Base-by-base conservation (phyloP, 2,113 vertebrate species). In the Amblyornis subalaris region DNA sequence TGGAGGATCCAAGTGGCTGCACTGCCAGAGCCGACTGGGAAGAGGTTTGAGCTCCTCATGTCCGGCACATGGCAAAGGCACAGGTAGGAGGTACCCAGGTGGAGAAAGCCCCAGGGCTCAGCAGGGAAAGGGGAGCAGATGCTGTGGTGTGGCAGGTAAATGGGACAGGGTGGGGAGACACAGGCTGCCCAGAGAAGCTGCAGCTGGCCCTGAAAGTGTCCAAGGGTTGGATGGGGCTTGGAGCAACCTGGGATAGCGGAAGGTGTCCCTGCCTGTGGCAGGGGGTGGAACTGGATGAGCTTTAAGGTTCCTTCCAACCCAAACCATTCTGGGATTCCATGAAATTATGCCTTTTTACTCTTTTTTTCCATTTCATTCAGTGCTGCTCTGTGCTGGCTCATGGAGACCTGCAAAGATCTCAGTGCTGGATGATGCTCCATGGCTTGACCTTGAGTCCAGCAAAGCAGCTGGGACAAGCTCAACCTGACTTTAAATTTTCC, bases 281-380 rank as follows among this genome's bases (percentile, higher is more conserved):
- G 8, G 16, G n/a, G 2, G 1, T 36, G 31, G 31, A 1, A 36
- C 3, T 5, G 44, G 9, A 16, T 23, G 0, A 19, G 3, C 3
- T 26, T 53, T 26, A 23, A 47, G 12, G 12, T 47, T 17, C 20
- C 8, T 35, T 69, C 54, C 25, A 8, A 22, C 9, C 6, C 61
- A 67, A n/a, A 25, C 21, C 45, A 35, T 7, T 3, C 45, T 21
- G 18, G 36, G 44, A 36, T 23, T 38, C 36, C n/a, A n/a, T 20
- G n/a, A 50, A 76, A 89, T 18, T 2, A 16, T 15, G 4, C 3
- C 12, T 19, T 55, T 87, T 44, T 9, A 7, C 9, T 40, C 16
- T 50, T 74, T 75, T 71, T 55, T 23, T 22, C 31, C 12, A 22
- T 20, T 78, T 65, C 10, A 4, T 48, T 79, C 38, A 4, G 21